Percentiles rank a stretch among this genome's conserved stretches.
These are phyloP conservation scores for Hyaena hyaena DNA, from an alignment of 2,113 vertebrate genomes.

Conservation along the genomic window DNA sequence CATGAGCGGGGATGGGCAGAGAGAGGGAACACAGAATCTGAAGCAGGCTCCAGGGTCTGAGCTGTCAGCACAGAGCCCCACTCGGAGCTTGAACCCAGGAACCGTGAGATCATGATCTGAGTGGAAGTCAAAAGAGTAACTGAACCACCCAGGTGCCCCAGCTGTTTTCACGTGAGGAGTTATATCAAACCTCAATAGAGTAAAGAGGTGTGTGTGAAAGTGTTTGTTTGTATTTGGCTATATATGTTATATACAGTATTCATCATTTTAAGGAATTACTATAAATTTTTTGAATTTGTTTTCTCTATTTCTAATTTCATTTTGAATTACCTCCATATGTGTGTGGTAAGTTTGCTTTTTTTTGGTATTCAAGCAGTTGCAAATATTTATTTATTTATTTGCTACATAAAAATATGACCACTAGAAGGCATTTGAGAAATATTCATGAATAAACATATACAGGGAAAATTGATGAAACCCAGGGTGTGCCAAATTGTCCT, in stretches of 20 bases:
- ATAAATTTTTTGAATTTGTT: neutral
- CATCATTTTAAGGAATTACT: neutral
- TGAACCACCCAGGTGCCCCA: neutral
- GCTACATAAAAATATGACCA: neutral
- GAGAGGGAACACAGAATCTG: no score
- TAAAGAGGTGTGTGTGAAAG: neutral
- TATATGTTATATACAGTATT: neutral
- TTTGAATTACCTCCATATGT: neutral
- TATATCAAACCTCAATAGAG: neutral
- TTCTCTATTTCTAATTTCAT: neutral
- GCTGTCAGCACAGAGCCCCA: no score
- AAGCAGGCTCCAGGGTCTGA: no score
- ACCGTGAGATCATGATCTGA: no score
- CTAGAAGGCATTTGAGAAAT: neutral
- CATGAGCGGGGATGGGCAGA: no score
- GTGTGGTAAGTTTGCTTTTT: neutral
- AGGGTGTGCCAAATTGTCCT: neutral
- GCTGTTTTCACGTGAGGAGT: neutral
- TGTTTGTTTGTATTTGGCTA: neutral
- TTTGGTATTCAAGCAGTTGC: neutral
- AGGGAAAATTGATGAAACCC: conserved; percentile 5
- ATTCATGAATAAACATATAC: neutral
- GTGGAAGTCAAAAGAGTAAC: no score
- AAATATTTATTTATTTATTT: conserved; percentile 31
- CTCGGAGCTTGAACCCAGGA: no score